These are phyloP conservation scores for Calypte anna DNA, from an alignment of 2,113 vertebrate species.

Conservation along the genomic window DNA sequence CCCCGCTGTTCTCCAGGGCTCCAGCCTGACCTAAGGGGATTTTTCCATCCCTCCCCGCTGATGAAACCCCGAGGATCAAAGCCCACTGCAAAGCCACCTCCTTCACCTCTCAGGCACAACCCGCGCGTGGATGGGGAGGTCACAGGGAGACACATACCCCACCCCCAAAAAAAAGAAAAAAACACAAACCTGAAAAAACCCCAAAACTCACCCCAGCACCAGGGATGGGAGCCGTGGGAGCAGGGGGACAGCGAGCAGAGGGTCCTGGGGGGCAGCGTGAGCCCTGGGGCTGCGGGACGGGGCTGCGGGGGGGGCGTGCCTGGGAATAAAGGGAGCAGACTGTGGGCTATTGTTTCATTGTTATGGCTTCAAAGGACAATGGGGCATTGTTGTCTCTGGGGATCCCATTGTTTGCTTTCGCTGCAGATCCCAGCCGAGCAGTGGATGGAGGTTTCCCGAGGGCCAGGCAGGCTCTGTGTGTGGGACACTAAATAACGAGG, in stretches of 20 bases:
- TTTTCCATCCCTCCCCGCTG: neutral
- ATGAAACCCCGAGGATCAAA: neutral
- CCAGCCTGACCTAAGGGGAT: neutral
- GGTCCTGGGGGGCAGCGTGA: neutral
- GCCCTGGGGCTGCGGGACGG: neutral
- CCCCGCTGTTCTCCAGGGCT: conserved; percentile 27
- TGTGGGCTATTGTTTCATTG: conserved; percentile 49
- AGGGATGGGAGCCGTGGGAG: neutral
- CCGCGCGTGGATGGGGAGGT: rapidly evolving
- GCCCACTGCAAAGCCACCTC: neutral
- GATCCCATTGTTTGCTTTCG: conserved; percentile 61
- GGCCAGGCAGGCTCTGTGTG: conserved; percentile 56
- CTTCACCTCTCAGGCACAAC: neutral
- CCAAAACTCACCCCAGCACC: neutral
- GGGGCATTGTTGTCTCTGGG: conserved; percentile 64
- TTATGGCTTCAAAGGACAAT: conserved; percentile 68
- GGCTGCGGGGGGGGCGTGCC: neutral
- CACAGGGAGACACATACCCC: neutral
- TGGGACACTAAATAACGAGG: neutral
- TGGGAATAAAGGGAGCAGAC: conserved; percentile 33
- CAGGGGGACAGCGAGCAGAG: neutral
- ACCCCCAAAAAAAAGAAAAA: too few relatives aligned
- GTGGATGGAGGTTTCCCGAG: conserved; percentile 44
- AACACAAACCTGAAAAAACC: too few relatives aligned
- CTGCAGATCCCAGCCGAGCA: conserved; percentile 21